Evolutionary conservation across 2,888 invertebrate genomes (phyloP).

Genomic region (Pseudococcus longispinus): DNA sequence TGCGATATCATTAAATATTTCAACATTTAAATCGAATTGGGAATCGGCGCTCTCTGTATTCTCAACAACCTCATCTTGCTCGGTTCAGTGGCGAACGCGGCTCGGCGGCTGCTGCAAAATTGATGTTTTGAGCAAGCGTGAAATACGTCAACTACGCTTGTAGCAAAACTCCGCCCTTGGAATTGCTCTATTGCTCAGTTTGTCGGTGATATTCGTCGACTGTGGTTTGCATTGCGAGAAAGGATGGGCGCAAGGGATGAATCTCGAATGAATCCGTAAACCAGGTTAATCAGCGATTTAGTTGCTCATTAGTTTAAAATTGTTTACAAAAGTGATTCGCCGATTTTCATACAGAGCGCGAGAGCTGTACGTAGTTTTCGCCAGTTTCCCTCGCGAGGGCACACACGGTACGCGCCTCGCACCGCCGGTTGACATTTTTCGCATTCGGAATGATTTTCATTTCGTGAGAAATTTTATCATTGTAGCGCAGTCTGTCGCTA

Average conservation of each 20-base stretch:
- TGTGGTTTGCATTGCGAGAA: background rate
- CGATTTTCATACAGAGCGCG: slow-evolving; percentile 5
- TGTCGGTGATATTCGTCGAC: slow-evolving; percentile 7
- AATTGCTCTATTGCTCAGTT: slow-evolving; percentile 5
- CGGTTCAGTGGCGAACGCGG: background rate
- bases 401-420: background rate
- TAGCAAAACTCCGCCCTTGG: slow-evolving; percentile 15
- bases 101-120: background rate
- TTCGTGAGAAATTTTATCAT: slow-evolving; percentile 37
- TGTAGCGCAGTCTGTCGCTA: slow-evolving; percentile 27
- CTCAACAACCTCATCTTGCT: background rate
- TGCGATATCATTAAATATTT: background rate
- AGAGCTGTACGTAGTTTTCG: background rate
- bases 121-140: slow-evolving; percentile 38
- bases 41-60: slow-evolving; percentile 47
- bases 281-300: slow-evolving; percentile 16
- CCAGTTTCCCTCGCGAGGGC: background rate
- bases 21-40: slow-evolving; percentile 46
- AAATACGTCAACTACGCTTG: slow-evolving; percentile 15
- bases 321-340: slow-evolving; percentile 2
- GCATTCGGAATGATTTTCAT: slow-evolving; percentile 12
- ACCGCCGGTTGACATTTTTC: slow-evolving; percentile 25
- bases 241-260: background rate
- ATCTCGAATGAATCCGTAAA: background rate
- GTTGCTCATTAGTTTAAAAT: background rate